Evolutionary conservation across 2,888 invertebrate species (phyloP).

Genomic region (Aproaerema taeniolella): DNA sequence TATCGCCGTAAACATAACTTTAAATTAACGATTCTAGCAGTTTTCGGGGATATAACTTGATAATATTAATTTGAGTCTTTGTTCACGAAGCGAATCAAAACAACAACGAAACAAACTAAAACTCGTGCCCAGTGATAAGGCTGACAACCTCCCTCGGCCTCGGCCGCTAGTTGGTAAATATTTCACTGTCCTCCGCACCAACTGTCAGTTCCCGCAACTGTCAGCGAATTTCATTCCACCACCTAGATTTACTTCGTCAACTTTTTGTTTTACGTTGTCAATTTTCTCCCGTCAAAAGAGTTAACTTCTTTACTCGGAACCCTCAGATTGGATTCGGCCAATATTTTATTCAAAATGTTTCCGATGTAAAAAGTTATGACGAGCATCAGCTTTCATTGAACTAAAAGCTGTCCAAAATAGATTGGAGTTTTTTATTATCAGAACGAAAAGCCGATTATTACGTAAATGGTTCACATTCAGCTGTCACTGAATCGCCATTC

Average conservation of each 20-base stretch:
- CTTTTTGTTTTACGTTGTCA: constrained; percentile 1
- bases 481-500: neutral
- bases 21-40: too few relatives aligned
- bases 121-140: too few relatives aligned
- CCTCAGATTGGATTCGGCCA: neutral
- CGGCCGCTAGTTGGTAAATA: neutral
- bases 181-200: neutral
- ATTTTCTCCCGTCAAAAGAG: neutral
- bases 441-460: constrained; percentile 7
- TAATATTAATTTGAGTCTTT: too few relatives aligned
- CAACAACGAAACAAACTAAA: too few relatives aligned
- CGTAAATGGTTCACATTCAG: neutral
- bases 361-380: constrained; percentile 6
- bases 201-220: neutral
- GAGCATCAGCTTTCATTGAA: neutral
- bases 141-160: too few relatives aligned
- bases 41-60: too few relatives aligned
- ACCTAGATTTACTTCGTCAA: neutral
- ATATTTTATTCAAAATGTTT: constrained; percentile 1
- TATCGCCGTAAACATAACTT: too few relatives aligned
- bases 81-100: too few relatives aligned
- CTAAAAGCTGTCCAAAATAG: neutral
- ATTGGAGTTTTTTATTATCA: constrained; percentile 2
- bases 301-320: neutral
- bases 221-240: neutral